These are phyloP conservation scores for Labeo calbasu DNA, from an alignment of 2,797 vertebrate genomes.

Conservation along the genomic window DNA sequence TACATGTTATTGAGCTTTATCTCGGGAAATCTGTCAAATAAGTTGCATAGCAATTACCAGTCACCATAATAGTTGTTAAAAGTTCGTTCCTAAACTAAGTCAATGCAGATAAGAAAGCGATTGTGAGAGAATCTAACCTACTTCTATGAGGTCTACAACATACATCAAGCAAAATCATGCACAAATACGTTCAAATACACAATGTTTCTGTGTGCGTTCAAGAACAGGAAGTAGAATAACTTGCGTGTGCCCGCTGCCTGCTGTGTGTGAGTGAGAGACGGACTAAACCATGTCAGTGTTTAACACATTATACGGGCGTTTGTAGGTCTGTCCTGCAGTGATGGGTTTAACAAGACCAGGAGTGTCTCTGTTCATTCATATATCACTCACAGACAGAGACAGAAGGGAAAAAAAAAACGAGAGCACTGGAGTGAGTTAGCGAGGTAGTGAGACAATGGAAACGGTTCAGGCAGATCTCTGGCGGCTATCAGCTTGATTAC, in stretches of 20 bases:
- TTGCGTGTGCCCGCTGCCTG: constrained; percentile 1
- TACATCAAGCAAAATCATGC: too few relatives aligned
- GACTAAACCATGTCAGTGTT: constrained; percentile 18
- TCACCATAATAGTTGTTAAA: background rate
- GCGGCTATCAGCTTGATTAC: constrained; percentile 31
- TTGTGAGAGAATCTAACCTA: background rate
- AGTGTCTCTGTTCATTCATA: constrained; percentile 65
- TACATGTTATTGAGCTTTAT: background rate
- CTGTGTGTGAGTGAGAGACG: constrained; percentile 41
- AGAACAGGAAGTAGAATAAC: background rate
- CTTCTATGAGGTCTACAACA: background rate
- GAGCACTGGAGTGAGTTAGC: constrained; percentile 7
- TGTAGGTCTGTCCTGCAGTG: constrained; percentile 58
- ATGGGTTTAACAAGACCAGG: constrained; percentile 76
- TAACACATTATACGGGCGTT: constrained; percentile 31
- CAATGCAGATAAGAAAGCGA: background rate
- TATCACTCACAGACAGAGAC: constrained; percentile 54
- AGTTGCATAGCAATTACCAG: background rate
- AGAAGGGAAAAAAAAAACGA: constrained; percentile 10
- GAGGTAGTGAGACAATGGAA: constrained; percentile 39
- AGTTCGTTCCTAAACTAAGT: background rate
- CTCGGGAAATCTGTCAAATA: background rate
- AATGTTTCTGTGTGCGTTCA: background rate
- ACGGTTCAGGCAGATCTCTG: constrained; percentile 24
- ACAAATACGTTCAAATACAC: background rate